Evolutionary conservation across 2,888 invertebrate genomes (phyloP).

Genomic region (Polymixis flavicincta): DNA sequence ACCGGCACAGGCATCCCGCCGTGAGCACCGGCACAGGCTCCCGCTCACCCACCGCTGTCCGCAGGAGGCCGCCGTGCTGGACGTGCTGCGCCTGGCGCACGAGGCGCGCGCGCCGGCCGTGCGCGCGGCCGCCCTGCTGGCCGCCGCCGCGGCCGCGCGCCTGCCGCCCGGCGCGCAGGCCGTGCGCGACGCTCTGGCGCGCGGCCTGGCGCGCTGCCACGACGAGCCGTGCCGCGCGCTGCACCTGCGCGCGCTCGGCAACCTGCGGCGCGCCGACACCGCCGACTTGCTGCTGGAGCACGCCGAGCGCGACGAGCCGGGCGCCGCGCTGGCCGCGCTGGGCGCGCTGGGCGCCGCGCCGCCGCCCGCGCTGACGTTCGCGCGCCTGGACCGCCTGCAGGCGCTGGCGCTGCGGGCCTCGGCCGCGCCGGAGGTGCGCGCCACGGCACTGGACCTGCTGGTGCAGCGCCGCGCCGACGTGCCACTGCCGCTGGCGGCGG

Average conservation of each 20-base stretch:
- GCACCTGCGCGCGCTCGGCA: slow-evolving; percentile 76
- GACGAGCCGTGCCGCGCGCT: slow-evolving; percentile 71
- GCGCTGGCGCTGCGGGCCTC: slow-evolving; percentile 61
- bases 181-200: slow-evolving; percentile 49
- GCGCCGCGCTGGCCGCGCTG: slow-evolving; percentile 68
- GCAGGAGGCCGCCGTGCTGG: slow-evolving; percentile 65
- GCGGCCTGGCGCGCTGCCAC: slow-evolving; percentile 68
- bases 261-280: slow-evolving; percentile 75
- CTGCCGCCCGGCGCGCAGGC: slow-evolving; percentile 47
- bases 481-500: slow-evolving; percentile 65
- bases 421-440: slow-evolving; percentile 72
- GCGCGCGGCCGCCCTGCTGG: slow-evolving; percentile 67
- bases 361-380: slow-evolving; percentile 50
- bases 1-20: too few relatives aligned
- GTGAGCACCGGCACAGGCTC: too few relatives aligned
- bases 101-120: slow-evolving; percentile 65
- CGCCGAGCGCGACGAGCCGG: slow-evolving; percentile 65
- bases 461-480: slow-evolving; percentile 57
- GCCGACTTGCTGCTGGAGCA: slow-evolving; percentile 71
- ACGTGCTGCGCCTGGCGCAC: slow-evolving; percentile 68
- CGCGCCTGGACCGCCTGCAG: slow-evolving; percentile 60
- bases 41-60: neutral
- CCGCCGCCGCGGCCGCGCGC: slow-evolving; percentile 66
- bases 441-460: slow-evolving; percentile 76
- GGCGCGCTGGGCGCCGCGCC: slow-evolving; percentile 53